Evolutionary conservation across 2,888 invertebrate species (phyloP).

Genomic region (Synergus itoensis): DNA sequence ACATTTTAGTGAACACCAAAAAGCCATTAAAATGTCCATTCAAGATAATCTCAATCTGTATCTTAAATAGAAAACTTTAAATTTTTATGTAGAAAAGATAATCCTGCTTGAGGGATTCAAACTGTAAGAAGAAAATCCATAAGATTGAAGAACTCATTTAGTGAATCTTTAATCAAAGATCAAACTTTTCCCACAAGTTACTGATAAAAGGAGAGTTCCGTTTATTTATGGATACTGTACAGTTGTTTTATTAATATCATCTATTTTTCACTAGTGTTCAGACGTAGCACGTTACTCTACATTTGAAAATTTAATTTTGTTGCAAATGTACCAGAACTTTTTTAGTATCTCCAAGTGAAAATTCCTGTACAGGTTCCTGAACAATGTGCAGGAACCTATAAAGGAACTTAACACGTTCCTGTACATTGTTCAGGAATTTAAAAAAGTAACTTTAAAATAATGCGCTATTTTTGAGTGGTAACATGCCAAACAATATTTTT

Average conservation of each 20-base stretch:
- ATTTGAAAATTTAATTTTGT: not conserved
- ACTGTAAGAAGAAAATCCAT: not conserved
- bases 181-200: not conserved
- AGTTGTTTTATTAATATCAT: too few relatives aligned
- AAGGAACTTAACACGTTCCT: too few relatives aligned
- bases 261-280: too few relatives aligned
- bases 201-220: not conserved
- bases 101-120: not conserved
- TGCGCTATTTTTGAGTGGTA: not conserved
- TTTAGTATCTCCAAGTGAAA: not conserved
- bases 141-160: not conserved
- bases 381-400: too few relatives aligned
- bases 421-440: not conserved
- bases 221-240: too few relatives aligned
- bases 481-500: not conserved
- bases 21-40: not conserved
- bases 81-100: not conserved
- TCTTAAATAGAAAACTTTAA: not conserved
- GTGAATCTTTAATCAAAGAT: not conserved
- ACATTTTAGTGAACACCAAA: not conserved
- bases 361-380: too few relatives aligned
- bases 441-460: not conserved
- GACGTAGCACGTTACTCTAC: not conserved
- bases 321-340: not conserved
- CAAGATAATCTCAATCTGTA: not conserved